Conservation (phyloP, 2,888 invertebrate genomes). For the Sarcophaga variegata region DNA sequence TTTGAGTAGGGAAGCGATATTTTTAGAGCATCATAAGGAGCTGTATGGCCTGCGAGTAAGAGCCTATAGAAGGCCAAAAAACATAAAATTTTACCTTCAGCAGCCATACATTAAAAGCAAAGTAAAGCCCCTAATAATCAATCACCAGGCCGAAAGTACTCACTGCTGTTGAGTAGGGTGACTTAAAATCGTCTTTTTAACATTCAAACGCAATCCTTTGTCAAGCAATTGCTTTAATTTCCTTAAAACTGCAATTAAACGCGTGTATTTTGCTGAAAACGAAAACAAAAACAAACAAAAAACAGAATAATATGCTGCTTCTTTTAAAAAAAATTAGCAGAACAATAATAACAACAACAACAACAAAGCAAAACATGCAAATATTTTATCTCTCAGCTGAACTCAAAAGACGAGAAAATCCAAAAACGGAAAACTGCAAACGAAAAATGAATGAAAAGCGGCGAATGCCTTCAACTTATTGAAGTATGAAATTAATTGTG, state of each 20-base stretch:
- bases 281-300: neutral
- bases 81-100: too few relatives aligned
- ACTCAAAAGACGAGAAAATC: neutral
- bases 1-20: too few relatives aligned
- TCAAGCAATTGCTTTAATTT: neutral
- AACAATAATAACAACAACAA: too few relatives aligned
- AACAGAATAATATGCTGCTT: neutral
- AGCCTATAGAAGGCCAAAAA: too few relatives aligned
- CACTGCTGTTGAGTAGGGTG: too few relatives aligned
- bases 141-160: too few relatives aligned
- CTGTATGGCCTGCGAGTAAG: too few relatives aligned
- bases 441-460: neutral
- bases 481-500: slow-evolving; percentile 55
- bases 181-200: too few relatives aligned
- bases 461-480: slow-evolving; percentile 38
- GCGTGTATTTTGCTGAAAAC: neutral
- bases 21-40: too few relatives aligned
- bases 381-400: neutral
- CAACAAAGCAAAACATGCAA: neutral
- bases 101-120: too few relatives aligned
- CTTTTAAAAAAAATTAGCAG: too few relatives aligned
- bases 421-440: neutral
- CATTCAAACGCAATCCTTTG: neutral
- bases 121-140: too few relatives aligned
- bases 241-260: neutral